phyloP scores from a whole-genome alignment of 2,797 vertebrate genomes.

The Fistularia commersonii region DNA sequence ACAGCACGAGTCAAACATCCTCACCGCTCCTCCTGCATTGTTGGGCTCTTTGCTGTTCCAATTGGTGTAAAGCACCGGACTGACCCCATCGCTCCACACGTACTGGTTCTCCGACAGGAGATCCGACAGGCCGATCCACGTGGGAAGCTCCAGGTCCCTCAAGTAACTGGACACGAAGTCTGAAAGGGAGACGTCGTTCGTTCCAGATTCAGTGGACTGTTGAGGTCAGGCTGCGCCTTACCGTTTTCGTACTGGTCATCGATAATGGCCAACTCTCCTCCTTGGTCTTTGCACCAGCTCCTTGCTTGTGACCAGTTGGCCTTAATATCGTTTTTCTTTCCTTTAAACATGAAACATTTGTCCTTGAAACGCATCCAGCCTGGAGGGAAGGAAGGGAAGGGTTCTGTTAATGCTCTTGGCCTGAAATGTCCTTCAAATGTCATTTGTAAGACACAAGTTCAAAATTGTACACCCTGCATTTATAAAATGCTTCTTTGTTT shows the following conservation, averaged over 20 bases:
- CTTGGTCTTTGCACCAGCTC: slow-evolving; percentile 64
- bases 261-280: slow-evolving; percentile 71
- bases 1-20: not conserved
- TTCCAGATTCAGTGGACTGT: not conserved
- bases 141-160: slow-evolving; percentile 57
- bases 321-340: slow-evolving; percentile 54
- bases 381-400: slow-evolving; percentile 25
- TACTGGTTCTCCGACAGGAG: slow-evolving; percentile 67
- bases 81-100: slow-evolving; percentile 75
- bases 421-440: too few relatives aligned
- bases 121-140: slow-evolving; percentile 79
- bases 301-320: slow-evolving; percentile 67
- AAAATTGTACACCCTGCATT: too few relatives aligned
- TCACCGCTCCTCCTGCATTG: slow-evolving; percentile 68
- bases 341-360: slow-evolving; percentile 79
- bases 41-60: slow-evolving; percentile 78
- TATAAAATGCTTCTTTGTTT: not conserved
- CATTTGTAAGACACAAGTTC: too few relatives aligned
- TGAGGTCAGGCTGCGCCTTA: slow-evolving; percentile 19
- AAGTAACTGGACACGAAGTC: slow-evolving; percentile 80
- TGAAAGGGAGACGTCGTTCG: slow-evolving; percentile 14
- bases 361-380: slow-evolving; percentile 74
- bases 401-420: too few relatives aligned
- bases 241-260: slow-evolving; percentile 77
- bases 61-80: slow-evolving; percentile 76